phyloP scores from a whole-genome alignment of 2,113 vertebrate genomes.

The Chunga burmeisteri region DNA sequence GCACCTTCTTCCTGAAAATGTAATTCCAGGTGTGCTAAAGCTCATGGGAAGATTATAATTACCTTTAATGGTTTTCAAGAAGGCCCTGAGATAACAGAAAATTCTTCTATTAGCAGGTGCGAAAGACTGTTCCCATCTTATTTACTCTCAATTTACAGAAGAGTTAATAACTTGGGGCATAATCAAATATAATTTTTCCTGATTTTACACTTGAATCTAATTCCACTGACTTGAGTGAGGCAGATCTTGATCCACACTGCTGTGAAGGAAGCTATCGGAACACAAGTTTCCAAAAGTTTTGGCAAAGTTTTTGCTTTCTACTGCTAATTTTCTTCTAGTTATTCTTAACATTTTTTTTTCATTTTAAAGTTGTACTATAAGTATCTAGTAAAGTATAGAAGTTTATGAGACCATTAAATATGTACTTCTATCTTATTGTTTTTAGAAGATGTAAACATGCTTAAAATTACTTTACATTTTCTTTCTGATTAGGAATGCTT shows the following conservation, averaged over 20 bases:
- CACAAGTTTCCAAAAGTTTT: background rate
- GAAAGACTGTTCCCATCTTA: background rate
- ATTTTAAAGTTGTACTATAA: background rate
- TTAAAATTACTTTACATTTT: background rate
- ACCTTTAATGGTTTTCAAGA: background rate
- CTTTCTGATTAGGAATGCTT: background rate
- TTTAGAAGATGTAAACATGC: background rate
- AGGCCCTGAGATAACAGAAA: background rate
- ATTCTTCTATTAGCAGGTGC: background rate
- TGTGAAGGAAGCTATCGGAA: background rate
- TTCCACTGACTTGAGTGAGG: background rate
- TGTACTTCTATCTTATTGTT: background rate
- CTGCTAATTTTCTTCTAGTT: background rate
- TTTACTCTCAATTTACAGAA: background rate
- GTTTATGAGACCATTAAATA: background rate
- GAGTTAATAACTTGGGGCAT: background rate
- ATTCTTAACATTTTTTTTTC: background rate
- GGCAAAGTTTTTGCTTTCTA: background rate
- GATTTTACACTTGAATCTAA: background rate
- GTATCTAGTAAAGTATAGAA: background rate
- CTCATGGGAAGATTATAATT: slow-evolving; percentile 23
- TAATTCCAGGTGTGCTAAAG: background rate
- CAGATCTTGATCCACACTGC: background rate
- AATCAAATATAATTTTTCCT: slow-evolving; percentile 19
- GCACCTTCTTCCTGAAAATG: background rate